Evolutionary conservation across 2,888 invertebrate genomes (phyloP).

Genomic region (Agonum fuliginosum): DNA sequence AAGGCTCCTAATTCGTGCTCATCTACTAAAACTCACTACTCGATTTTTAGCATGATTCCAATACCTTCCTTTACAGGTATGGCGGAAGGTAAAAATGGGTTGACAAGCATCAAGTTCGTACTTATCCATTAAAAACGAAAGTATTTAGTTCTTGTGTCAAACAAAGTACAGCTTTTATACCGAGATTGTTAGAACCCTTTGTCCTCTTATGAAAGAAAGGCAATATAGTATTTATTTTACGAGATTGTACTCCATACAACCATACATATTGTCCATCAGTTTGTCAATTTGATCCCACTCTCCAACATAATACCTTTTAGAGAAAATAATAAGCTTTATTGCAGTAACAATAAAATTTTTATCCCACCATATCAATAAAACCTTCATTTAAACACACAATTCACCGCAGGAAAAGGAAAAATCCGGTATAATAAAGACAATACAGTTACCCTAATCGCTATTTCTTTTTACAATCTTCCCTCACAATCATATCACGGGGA

Average conservation of each 20-base stretch:
- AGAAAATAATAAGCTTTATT: slow-evolving; percentile 25
- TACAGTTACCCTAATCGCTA: slow-evolving; percentile 15
- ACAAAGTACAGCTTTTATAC: too few relatives aligned
- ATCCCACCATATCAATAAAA: slow-evolving; percentile 29
- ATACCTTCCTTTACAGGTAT: too few relatives aligned
- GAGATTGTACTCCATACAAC: not conserved
- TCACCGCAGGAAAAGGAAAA: not conserved
- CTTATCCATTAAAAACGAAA: too few relatives aligned
- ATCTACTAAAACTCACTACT: too few relatives aligned
- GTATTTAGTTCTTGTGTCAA: too few relatives aligned
- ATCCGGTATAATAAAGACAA: slow-evolving; percentile 25
- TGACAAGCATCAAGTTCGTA: too few relatives aligned
- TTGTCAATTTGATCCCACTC: slow-evolving; percentile 24
- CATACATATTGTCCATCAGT: slow-evolving; percentile 14
- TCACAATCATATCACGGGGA: slow-evolving; percentile 15
- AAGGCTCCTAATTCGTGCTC: too few relatives aligned
- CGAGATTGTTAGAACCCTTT: too few relatives aligned
- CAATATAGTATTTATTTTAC: slow-evolving; percentile 1
- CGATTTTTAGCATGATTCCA: too few relatives aligned
- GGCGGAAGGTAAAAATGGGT: too few relatives aligned
- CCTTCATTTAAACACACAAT: slow-evolving; percentile 28
- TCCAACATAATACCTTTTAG: not conserved
- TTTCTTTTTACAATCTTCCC: slow-evolving; percentile 14
- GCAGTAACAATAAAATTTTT: slow-evolving; percentile 29
- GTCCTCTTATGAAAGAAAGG: not conserved